Evolutionary conservation across 2,113 vertebrate genomes (phyloP), one percentile per base, ranked within the genome.

Genomic region (Neotoma lepida): DNA sequence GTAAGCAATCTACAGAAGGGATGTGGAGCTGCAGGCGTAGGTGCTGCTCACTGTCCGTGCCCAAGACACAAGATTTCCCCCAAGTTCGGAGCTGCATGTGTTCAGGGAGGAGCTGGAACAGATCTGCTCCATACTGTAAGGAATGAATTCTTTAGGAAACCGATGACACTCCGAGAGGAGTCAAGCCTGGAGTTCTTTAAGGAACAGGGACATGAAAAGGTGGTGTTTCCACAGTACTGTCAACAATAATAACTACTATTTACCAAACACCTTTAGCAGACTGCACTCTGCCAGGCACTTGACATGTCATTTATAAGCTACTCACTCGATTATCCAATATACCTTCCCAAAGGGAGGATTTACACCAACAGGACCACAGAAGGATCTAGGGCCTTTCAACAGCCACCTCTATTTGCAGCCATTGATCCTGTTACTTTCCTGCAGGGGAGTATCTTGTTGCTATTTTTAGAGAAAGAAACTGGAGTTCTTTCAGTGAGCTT

Each of bases 141-240:
- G 68, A 77, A 18, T 46, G 33, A 13, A 28, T 84, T 41, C 88
- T 35, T 66, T 87, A 56, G 44, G n/a, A 64, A 41, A 49, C 28
- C 17, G 26, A 51, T 76, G 22, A 84, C 28, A 68, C 24, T 87
- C 51, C 54, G 26, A 4, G 17, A 51, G 35, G 17, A 77, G 13
- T 44, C 28, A n/a, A 70, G 7, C 30, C 8, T 91, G 35, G 58
- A 89, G 2, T 58, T 90, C 76, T 35, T 90, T 68, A 94, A 88
- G 41, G 56, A 90, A 10, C 28, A 95, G 46, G 39, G 61, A 82
- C 35, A 9, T 7, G 46, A 95, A 68, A 63, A 90, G 61, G 77
- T 86, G 9, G 30, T 49, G 49, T 76, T 28, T 44, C 35, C 35
- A 33, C 58, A 58, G 10, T 28, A 54, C 68, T 86, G 86, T 56